Conservation (phyloP, 2,797 vertebrate genomes). For the Tenualosa thibaudeaui region DNA sequence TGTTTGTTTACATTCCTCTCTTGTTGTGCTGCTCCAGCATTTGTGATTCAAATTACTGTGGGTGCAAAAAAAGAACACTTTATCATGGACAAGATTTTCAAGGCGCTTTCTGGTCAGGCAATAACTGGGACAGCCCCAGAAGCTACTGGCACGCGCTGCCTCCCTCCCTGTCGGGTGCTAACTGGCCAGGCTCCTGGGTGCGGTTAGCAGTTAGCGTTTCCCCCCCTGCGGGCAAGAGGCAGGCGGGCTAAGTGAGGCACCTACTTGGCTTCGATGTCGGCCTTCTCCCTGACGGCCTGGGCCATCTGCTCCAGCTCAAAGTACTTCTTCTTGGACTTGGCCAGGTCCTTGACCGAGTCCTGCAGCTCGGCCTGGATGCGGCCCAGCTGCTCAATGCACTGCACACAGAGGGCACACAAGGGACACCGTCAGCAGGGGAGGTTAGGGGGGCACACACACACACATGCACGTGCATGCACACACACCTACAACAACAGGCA, state of each 20-base stretch:
- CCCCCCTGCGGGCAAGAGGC: background rate
- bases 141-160: background rate
- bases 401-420: slow-evolving; percentile 39
- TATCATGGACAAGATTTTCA: background rate
- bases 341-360: slow-evolving; percentile 96
- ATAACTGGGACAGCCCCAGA: background rate
- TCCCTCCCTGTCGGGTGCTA: slow-evolving; percentile 5
- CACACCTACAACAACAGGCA: background rate
- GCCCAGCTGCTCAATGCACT: slow-evolving; percentile 96
- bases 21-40: slow-evolving; percentile 1
- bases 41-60: background rate
- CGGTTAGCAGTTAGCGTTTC: slow-evolving; percentile 19
- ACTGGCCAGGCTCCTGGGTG: slow-evolving; percentile 27
- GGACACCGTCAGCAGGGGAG: slow-evolving; percentile 18
- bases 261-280: slow-evolving; percentile 97
- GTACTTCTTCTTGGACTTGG: slow-evolving; percentile 98
- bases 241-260: slow-evolving; percentile 58
- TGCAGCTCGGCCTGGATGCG: slow-evolving; percentile 94
- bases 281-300: slow-evolving; percentile 93
- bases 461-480: slow-evolving; percentile 25
- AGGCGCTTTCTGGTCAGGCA: background rate
- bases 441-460: slow-evolving; percentile 32
- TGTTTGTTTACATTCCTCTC: background rate
- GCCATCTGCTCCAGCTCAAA: slow-evolving; percentile 98
- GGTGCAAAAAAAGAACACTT: background rate